These are phyloP conservation scores for Hippolais icterina DNA, from an alignment of 2,113 vertebrate genomes.

Conservation along the genomic window DNA sequence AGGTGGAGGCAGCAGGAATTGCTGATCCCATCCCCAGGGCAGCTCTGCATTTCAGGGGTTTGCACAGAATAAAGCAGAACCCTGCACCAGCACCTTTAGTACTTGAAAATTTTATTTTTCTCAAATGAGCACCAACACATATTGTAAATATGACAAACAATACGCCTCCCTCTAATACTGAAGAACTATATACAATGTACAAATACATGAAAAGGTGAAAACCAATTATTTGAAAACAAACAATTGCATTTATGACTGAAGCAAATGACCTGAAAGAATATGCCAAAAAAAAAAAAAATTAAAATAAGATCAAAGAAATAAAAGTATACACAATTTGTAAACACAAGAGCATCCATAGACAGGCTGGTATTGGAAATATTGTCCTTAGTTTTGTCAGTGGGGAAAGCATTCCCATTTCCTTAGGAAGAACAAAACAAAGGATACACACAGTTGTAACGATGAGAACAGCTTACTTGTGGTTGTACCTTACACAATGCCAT, in stretches of 20 bases:
- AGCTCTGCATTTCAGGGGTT: neutral
- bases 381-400: constrained; percentile 64
- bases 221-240: constrained; percentile 70
- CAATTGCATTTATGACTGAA: constrained; percentile 74
- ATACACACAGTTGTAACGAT: constrained; percentile 11
- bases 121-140: constrained; percentile 87
- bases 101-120: constrained; percentile 87
- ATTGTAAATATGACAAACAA: constrained; percentile 80
- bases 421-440: constrained; percentile 49
- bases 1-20: neutral
- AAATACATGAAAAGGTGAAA: constrained; percentile 69
- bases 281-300: neutral
- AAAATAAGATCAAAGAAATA: constrained; percentile 58
- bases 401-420: constrained; percentile 58
- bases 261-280: constrained; percentile 76
- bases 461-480: constrained; percentile 53
- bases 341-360: constrained; percentile 77
- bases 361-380: constrained; percentile 70
- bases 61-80: neutral
- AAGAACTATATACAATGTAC: constrained; percentile 79
- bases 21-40: rapidly evolving
- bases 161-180: constrained; percentile 79
- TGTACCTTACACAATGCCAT: constrained; percentile 55
- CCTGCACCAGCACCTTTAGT: neutral
- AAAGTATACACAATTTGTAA: constrained; percentile 78